phyloP scores from a whole-genome alignment of 2,888 invertebrate species.

The Drosophila prolongata region DNA sequence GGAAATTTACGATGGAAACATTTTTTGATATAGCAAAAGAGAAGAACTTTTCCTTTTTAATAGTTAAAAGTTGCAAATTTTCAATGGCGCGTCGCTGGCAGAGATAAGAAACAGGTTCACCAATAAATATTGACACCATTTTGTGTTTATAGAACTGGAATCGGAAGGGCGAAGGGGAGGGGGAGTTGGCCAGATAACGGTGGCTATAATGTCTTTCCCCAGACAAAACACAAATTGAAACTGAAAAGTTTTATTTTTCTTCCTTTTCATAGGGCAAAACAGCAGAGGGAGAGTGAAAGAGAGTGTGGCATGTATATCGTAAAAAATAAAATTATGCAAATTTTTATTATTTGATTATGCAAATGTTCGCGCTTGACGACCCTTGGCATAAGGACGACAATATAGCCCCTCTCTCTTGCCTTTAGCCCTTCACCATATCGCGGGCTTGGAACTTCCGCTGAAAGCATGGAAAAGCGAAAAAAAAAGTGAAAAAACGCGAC shows the following conservation, averaged over 20 bases:
- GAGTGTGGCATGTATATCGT: slow-evolving; percentile 66
- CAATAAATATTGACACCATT: slow-evolving; percentile 82
- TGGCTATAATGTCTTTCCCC: slow-evolving; percentile 55
- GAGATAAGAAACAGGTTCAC: slow-evolving; percentile 78
- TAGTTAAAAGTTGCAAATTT: slow-evolving; percentile 79
- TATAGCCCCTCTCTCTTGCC: slow-evolving; percentile 50
- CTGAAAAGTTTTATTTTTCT: slow-evolving; percentile 55
- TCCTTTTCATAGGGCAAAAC: not conserved
- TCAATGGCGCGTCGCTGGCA: slow-evolving; percentile 26
- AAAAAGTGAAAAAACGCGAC: slow-evolving; percentile 47
- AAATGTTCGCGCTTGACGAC: slow-evolving; percentile 84
- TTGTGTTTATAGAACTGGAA: slow-evolving; percentile 51
- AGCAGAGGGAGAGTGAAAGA: slow-evolving; percentile 18
- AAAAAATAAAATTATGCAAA: slow-evolving; percentile 83
- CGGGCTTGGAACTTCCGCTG: slow-evolving; percentile 59
- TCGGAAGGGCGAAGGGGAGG: slow-evolving; percentile 1
- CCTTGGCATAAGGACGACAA: slow-evolving; percentile 84
- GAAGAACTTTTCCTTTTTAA: slow-evolving; percentile 61
- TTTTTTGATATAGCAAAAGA: slow-evolving; percentile 43
- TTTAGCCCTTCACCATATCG: slow-evolving; percentile 28
- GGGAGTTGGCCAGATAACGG: slow-evolving; percentile 61
- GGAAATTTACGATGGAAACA: slow-evolving; percentile 64
- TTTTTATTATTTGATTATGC: slow-evolving; percentile 85
- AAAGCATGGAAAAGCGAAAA: slow-evolving; percentile 31
- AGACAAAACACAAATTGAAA: slow-evolving; percentile 62